Conservation (phyloP, 2,888 invertebrate genomes). For the Nomada fabriciana region DNA sequence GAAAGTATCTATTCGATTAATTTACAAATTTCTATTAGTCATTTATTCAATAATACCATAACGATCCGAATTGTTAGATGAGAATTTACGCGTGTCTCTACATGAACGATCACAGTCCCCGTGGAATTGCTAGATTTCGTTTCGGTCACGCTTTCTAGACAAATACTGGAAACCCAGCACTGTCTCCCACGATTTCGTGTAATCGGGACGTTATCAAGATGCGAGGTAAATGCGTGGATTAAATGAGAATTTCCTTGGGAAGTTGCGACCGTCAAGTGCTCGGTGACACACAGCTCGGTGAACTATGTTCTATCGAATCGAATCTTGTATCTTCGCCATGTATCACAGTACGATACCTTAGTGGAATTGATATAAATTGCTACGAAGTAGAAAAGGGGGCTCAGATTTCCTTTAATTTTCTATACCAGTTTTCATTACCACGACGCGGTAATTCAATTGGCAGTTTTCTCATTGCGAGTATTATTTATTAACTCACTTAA, state of each 20-base stretch:
- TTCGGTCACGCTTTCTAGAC: slow-evolving; percentile 76
- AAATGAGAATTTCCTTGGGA: background rate
- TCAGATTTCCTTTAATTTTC: no score
- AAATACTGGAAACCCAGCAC: slow-evolving; percentile 63
- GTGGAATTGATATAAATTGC: no score
- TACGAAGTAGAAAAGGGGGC: no score
- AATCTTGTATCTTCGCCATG: no score
- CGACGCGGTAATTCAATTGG: no score
- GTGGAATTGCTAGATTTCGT: slow-evolving; percentile 50
- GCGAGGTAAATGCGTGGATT: background rate
- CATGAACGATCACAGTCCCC: background rate
- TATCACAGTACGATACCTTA: no score
- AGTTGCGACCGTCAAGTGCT: no score
- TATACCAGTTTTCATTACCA: no score
- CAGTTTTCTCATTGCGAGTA: no score
- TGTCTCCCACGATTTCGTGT: slow-evolving; percentile 52
- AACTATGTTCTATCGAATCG: no score
- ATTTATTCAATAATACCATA: slow-evolving; percentile 27
- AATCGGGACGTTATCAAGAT: slow-evolving; percentile 42
- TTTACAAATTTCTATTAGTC: background rate
- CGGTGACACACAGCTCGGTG: no score
- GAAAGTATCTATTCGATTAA: background rate
- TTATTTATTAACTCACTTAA: no score
- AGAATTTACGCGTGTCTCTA: slow-evolving; percentile 38
- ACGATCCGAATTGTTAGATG: slow-evolving; percentile 11